Percentiles rank a stretch among this genome's conserved stretches.
These are phyloP conservation scores for Sebastes miniatus DNA, from an alignment of 2,797 vertebrate species.

Conservation along the genomic window DNA sequence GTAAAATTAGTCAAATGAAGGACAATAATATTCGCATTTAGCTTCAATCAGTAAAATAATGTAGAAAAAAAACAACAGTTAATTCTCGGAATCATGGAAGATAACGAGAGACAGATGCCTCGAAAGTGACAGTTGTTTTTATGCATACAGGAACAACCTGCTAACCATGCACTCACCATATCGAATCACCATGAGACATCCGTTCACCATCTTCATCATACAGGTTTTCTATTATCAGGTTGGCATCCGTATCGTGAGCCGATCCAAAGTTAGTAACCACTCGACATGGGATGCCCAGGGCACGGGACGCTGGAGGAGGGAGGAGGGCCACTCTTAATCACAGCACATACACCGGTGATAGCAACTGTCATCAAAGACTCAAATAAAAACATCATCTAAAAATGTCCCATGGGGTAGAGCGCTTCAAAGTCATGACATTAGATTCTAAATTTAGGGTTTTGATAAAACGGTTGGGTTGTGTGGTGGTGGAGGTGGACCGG, in stretches of 20 bases:
- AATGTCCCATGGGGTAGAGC: neutral
- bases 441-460: neutral
- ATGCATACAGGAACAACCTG: neutral
- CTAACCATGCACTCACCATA: constrained; percentile 72
- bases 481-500: neutral
- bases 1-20: neutral
- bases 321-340: constrained; percentile 14
- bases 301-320: constrained; percentile 76
- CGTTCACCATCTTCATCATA: constrained; percentile 63
- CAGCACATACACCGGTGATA: neutral
- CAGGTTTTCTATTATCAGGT: constrained; percentile 85
- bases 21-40: neutral
- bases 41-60: neutral
- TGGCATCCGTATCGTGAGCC: constrained; percentile 86
- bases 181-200: constrained; percentile 66
- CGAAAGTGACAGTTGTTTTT: neutral
- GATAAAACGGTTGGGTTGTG: neutral
- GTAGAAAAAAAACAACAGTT: neutral
- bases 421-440: neutral
- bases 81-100: neutral
- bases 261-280: constrained; percentile 91
- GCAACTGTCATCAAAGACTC: neutral
- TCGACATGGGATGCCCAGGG: constrained; percentile 85
- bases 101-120: neutral
- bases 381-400: neutral